Percentiles rank a stretch among this genome's conserved stretches.
Conservation (phyloP, 2,113 vertebrate genomes). For the Microcebus ravelobensis region DNA sequence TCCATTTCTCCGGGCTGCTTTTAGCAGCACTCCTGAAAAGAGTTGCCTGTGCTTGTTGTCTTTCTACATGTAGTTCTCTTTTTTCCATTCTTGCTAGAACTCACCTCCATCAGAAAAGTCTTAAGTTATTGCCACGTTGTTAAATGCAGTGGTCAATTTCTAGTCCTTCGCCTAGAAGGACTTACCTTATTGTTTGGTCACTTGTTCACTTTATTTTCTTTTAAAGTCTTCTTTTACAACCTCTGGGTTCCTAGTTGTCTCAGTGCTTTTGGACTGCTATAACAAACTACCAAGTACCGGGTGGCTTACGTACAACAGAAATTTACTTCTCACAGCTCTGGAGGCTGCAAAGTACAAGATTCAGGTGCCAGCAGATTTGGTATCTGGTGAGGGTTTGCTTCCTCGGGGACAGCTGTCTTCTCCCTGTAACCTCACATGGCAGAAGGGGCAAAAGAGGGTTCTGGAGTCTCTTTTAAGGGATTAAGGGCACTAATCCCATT, state of each 20-base stretch:
- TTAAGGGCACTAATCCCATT: neutral
- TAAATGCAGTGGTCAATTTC: neutral
- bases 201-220: neutral
- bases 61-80: neutral
- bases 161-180: neutral
- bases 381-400: neutral
- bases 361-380: neutral
- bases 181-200: neutral
- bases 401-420: neutral
- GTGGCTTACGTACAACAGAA: neutral
- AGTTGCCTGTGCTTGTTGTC: neutral
- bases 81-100: neutral
- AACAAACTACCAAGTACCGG: neutral
- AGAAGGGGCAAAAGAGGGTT: neutral
- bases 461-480: neutral
- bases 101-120: neutral
- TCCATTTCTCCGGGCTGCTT: neutral
- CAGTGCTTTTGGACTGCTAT: neutral
- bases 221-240: neutral
- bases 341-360: too few relatives aligned
- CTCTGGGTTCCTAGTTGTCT: neutral
- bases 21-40: neutral
- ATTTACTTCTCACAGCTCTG: neutral
- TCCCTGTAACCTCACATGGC: neutral
- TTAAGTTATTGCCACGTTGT: neutral